Conservation (phyloP, 2,113 vertebrate genomes). For the Macrotus californicus region DNA sequence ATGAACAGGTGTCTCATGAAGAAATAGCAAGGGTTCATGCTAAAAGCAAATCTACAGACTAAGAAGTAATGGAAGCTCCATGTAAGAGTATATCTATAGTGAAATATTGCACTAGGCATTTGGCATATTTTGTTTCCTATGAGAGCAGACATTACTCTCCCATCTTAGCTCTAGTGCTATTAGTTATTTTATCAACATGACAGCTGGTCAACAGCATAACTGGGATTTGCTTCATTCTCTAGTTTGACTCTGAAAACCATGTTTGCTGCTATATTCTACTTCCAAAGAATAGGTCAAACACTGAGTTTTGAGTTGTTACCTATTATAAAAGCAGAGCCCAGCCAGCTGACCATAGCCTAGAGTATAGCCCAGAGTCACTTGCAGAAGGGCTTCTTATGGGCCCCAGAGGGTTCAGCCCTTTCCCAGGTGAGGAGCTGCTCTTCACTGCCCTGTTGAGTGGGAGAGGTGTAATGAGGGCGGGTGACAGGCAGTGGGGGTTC, state of each 20-base stretch:
- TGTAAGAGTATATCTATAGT: background rate
- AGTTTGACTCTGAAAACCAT: constrained; percentile 18
- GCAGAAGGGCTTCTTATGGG: background rate
- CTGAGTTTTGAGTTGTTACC: background rate
- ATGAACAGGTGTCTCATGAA: background rate
- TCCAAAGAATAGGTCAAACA: constrained; percentile 15
- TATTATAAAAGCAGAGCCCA: background rate
- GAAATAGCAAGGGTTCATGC: background rate
- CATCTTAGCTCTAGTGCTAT: background rate
- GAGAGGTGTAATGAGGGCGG: background rate
- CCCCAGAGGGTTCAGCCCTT: background rate
- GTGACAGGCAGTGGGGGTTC: background rate
- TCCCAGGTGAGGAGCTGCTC: background rate
- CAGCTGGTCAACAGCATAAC: background rate
- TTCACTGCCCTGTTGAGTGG: background rate
- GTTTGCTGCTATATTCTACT: background rate
- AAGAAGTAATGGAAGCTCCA: background rate
- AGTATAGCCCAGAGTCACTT: background rate
- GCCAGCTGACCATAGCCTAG: background rate
- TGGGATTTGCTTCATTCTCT: background rate
- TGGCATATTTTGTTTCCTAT: background rate
- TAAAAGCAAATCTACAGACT: background rate
- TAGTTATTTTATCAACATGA: background rate
- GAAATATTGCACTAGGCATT: background rate
- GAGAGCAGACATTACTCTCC: background rate